phyloP scores from a whole-genome alignment of 1,140 invertebrate species.

The Leptinotarsa lineolata region DNA sequence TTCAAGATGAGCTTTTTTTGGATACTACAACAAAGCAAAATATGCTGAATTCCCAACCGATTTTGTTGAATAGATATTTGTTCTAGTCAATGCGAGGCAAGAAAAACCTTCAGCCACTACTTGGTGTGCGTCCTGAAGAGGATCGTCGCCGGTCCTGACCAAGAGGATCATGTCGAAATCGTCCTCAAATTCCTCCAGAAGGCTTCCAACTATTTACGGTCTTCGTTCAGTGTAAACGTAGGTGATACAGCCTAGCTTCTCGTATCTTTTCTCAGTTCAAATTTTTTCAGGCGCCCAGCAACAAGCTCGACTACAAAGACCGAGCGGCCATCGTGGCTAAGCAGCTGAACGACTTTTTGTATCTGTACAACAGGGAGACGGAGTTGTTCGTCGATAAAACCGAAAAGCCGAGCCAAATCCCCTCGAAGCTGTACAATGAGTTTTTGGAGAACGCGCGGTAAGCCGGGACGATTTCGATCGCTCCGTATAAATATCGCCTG shows the following conservation, averaged over 20 bases:
- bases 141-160: conserved; percentile 64
- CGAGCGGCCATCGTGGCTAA: conserved; percentile 85
- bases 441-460: conserved; percentile 59
- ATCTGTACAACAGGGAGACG: conserved; percentile 85
- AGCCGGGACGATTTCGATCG: conserved; percentile 22
- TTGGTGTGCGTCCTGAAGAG: conserved; percentile 77
- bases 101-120: conserved; percentile 84
- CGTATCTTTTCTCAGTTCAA: neutral
- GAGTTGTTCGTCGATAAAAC: conserved; percentile 73
- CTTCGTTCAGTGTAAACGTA: conserved; percentile 74
- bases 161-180: conserved; percentile 68
- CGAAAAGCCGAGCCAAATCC: conserved; percentile 65
- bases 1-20: too few species aligned
- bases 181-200: conserved; percentile 84
- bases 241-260: neutral
- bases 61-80: neutral
- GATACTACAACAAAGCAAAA: too few species aligned
- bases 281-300: conserved; percentile 68
- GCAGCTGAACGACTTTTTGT: conserved; percentile 89
- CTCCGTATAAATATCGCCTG: neutral
- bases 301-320: conserved; percentile 80
- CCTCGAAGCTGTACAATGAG: conserved; percentile 63
- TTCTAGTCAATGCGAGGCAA: conserved; percentile 65
- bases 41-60: too few species aligned
- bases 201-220: conserved; percentile 75